Evolutionary conservation across 64 coral and sea anemone species (phyloP), one percentile per base, ranked within the genome.

Genomic region (Montipora foliosa): DNA sequence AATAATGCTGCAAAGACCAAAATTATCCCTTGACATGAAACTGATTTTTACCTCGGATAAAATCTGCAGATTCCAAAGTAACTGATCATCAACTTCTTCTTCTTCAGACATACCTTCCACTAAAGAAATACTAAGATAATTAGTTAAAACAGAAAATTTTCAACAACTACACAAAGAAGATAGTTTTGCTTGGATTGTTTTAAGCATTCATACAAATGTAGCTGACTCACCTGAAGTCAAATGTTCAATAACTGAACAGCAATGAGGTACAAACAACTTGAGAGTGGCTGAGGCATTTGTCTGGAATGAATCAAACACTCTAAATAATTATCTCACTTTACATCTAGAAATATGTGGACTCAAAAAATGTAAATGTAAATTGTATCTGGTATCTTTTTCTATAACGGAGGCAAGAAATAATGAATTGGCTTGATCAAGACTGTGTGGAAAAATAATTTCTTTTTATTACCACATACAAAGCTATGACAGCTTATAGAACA

Each of bases 21-120:
- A 14, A 68, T 68, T 68, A 17, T 17, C 17, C 17, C 8, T 17
- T 68, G 17, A 13, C 12, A 20, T 17, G 45, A 21, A 53, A 46
- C 11, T 37, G 25, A 44, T 15, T 75, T 50, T 55, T 46, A 98
- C 97, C 92, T 98, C 97, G 20, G 94, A 85, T 47, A 98, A 80
- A n/a, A 98, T 58, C 55, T 95, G 97, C n/a, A 98, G 91, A 86
- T 95, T 94, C 97, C 97, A 98, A 15, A 98, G 72, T 57, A 98
- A 77, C 80, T 98, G 94, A 22, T 98, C 94, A 81, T 96, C 97
- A 49, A 95, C 93, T 49, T 98, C 97, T 91, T 98, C 97, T 82
- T 98, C 94, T 10, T 95, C 79, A 59, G 76, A 90, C 3, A 96
- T 79, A 14, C 92, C 97, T 78, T 98, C 97, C 59, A 94, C 97